Evolutionary conservation across 2,888 invertebrate genomes (phyloP), one percentile per base, ranked within the genome.

Genomic region (Luperina nickerlii): DNA sequence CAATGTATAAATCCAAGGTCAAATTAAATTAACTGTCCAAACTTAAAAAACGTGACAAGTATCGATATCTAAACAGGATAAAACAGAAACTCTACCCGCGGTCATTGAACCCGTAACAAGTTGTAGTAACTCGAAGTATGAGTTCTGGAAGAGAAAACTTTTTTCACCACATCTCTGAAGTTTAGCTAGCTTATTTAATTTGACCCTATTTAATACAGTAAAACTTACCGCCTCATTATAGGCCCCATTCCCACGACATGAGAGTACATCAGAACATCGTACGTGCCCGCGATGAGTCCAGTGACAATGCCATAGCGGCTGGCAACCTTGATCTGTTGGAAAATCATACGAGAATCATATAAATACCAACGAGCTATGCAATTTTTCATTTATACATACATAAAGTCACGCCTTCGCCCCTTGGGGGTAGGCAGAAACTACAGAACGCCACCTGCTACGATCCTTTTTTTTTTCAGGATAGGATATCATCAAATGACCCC

Each of bases 181-280:
- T 27, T 20, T 48, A 7, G 24, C 15, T 8, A 69, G 13, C 13
- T 27, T 27, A 24, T 27, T 69, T 48, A 45, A n/a, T 68, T 68
- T 69, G 27, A 13, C 27, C 27, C 27, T 45, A 11, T 13, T 8
- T 32, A 18, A 15, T 54, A 15, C 38, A 57, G 11, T 57, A n/a
- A 38, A n/a, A 60, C 71, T 71, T 60, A 76, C 95, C 96, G 88
- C 76, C 78, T 89, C 65, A 95, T 24, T 13, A 95, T 91, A 1
- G 91, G 89, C 0, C 82, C 81, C 1, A 94, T 63, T 0, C 94
- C 94, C 0, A 93, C 89, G 1, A 94, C 93, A 76, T 95, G 95
- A 0, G 95, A 94, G 87, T 93, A 95, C 94, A 96, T 93, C 60
- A 96, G 78, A 4, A 96, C 91, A 80, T 96, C 96, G 54, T 91